Evolutionary conservation across 2,113 vertebrate species (phyloP).

Genomic region (Uria aalge): DNA sequence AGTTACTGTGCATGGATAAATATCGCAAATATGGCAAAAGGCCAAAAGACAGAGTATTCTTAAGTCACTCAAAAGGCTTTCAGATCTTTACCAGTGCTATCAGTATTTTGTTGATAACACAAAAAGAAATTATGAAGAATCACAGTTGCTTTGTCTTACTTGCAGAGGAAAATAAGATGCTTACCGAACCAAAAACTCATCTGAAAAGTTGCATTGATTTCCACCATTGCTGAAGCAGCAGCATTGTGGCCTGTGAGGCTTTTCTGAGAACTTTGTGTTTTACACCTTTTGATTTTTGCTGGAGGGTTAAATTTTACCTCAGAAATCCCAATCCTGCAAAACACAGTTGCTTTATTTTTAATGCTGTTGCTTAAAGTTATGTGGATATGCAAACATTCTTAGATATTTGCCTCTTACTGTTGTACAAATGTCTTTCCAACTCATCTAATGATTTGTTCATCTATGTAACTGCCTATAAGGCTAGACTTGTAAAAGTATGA

Average conservation of each 20-base stretch:
- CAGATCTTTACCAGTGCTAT: neutral
- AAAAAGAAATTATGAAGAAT: neutral
- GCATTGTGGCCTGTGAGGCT: neutral
- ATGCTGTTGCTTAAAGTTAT: neutral
- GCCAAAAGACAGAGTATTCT: neutral
- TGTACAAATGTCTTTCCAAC: neutral
- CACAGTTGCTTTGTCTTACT: neutral
- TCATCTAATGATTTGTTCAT: neutral
- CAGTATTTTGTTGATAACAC: neutral
- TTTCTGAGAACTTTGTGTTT: neutral
- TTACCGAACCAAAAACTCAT: neutral
- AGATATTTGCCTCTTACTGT: neutral
- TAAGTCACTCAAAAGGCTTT: neutral
- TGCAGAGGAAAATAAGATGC: neutral
- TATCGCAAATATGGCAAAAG: neutral
- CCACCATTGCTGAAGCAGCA: neutral
- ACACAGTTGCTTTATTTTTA: neutral
- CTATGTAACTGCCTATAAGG: neutral
- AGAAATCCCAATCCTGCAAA: neutral
- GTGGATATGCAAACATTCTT: neutral
- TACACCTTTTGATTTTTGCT: neutral
- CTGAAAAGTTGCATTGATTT: slow-evolving; percentile 28
- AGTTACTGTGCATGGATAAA: neutral
- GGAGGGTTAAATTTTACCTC: neutral
- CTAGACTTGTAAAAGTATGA: neutral